These are phyloP conservation scores for Siniperca knerii DNA, from an alignment of 2,113 vertebrate species.

Conservation along the genomic window DNA sequence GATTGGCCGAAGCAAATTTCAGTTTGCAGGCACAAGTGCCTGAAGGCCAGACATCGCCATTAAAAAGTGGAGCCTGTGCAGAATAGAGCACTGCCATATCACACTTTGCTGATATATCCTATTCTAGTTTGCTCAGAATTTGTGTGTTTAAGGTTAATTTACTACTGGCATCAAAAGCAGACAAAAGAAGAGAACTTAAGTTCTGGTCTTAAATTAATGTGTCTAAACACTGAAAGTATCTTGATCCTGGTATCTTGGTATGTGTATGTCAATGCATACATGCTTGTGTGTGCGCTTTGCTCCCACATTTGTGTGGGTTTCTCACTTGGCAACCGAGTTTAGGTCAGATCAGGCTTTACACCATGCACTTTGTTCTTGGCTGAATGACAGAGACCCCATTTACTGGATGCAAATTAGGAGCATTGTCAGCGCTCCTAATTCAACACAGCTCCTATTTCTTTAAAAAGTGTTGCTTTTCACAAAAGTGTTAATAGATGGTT, in stretches of 20 bases:
- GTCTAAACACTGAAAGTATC: conserved; percentile 37
- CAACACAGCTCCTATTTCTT: conserved; percentile 47
- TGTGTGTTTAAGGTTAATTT: conserved; percentile 14
- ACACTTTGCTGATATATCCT: conserved; percentile 7
- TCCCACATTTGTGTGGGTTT: conserved; percentile 17
- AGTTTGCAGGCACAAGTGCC: background rate
- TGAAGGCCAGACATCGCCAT: conserved; percentile 18
- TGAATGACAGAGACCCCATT: conserved; percentile 74
- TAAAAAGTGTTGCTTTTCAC: conserved; percentile 54
- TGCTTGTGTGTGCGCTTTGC: conserved; percentile 14
- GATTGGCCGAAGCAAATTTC: conserved; percentile 6
- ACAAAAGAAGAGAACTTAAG: background rate
- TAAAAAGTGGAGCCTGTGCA: conserved; percentile 2
- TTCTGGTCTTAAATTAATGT: conserved; percentile 39
- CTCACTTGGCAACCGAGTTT: conserved; percentile 33
- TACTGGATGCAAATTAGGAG: conserved; percentile 75
- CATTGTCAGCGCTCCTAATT: conserved; percentile 71
- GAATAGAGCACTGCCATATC: conserved; percentile 1
- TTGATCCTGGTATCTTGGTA: background rate
- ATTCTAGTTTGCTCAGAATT: background rate
- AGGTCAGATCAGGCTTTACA: conserved; percentile 55
- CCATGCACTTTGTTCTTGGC: conserved; percentile 73
- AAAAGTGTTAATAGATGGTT: conserved; percentile 57
- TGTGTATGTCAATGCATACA: background rate
- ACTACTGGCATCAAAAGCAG: background rate